These are phyloP conservation scores for Anableps anableps DNA, from an alignment of 2,797 vertebrate species.

Conservation along the genomic window DNA sequence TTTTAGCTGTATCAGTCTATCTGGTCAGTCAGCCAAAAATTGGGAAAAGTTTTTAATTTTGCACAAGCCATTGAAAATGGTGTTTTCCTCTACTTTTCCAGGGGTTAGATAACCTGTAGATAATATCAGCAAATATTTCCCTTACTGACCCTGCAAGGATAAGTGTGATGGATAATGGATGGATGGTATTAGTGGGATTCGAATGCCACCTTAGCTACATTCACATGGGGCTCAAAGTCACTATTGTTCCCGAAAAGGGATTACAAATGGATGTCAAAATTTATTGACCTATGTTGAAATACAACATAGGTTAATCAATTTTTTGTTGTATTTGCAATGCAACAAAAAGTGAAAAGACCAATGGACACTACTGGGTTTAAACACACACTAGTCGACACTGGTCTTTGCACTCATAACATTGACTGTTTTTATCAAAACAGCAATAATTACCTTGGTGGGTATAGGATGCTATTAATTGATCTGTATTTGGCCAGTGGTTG, in stretches of 20 bases:
- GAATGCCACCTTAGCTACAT: not conserved
- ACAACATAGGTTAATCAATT: too few species aligned
- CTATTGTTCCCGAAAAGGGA: not conserved
- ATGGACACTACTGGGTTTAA: not conserved
- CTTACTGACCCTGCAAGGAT: too few species aligned
- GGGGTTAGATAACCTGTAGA: too few species aligned
- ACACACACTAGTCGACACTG: not conserved
- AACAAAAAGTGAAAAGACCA: too few species aligned
- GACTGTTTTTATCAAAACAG: not conserved
- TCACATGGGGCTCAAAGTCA: not conserved
- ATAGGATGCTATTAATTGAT: not conserved
- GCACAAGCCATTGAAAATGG: not conserved
- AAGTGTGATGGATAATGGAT: too few species aligned
- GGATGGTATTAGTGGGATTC: not conserved
- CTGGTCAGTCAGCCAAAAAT: not conserved
- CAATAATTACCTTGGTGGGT: not conserved
- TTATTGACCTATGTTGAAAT: too few species aligned
- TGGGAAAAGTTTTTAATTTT: not conserved
- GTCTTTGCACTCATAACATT: not conserved
- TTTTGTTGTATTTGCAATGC: too few species aligned
- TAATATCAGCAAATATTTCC: too few species aligned
- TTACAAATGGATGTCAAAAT: too few species aligned
- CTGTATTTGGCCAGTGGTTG: not conserved
- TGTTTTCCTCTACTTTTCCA: too few species aligned
- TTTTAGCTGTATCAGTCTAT: not conserved